Base-by-base conservation (phyloP, 1,140 invertebrate species). In the Drosophila takahashii region DNA sequence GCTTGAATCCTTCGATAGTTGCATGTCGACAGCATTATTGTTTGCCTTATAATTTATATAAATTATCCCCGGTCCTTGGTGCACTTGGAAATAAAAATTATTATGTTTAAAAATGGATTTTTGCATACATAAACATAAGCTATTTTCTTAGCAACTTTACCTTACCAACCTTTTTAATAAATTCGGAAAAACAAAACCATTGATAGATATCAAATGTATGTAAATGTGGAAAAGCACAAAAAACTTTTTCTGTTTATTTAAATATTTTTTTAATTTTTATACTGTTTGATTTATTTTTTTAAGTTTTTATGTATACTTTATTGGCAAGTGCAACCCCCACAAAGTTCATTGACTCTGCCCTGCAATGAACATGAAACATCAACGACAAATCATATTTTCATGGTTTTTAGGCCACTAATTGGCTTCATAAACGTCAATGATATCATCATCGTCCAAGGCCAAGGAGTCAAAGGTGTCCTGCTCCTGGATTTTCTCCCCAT, bases 11-110 rank as follows among this genome's bases (percentile, higher is more conserved):
- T 41, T 34, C 16, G n/a, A 16, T 41, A 45, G 57, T 72, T 86
- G 83, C 84, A 87, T 87, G 83, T 83, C 65, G 84, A 77, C 83
- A 69, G 78, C 84, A 76, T 83, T 83, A 83, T 87, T 89, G 79
- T 77, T 76, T 45, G 66, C 75, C 75, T 66, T 61, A 81, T 65
- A 84, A 81, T 59, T 81, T 81, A 67, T 32, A 76, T 53, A 79
- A 87, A 87, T 79, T 81, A 81, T 72, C 47, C 62, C n/a, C 18
- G 42, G 37, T 9, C 4, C 18, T n/a, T 39, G 3, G 15, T n/a
- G 39, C 44, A 50, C 48, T 5, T 16, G 16, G 9, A 51, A 34
- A 48, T 52, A 34, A 29, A 77, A 27, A 26, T 5, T 5, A 18
- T 44, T 3, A 22, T 0, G 15, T 22, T 45, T 45, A 11, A 10